These are phyloP conservation scores for Phaethornis superciliosus DNA, from an alignment of 2,113 vertebrate genomes.

Conservation along the genomic window DNA sequence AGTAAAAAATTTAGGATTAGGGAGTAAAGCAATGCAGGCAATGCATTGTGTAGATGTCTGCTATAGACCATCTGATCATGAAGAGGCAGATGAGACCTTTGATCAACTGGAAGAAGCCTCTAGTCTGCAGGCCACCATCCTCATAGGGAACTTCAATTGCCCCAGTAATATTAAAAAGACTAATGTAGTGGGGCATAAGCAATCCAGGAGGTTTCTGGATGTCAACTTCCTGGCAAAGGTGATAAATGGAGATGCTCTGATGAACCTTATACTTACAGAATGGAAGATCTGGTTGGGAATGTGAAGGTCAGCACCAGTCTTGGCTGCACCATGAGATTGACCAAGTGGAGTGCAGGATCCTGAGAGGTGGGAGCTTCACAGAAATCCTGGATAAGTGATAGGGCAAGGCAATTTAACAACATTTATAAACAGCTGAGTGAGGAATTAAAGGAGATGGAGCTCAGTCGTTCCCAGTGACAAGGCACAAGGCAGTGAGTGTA, in stretches of 20 bases:
- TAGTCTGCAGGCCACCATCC: not conserved
- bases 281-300: not conserved
- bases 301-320: not conserved
- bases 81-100: not conserved
- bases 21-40: not conserved
- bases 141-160: not conserved
- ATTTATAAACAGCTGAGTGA: not conserved
- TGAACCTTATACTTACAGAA: not conserved
- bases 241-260: not conserved
- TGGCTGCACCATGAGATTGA: not conserved
- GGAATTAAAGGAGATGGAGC: not conserved
- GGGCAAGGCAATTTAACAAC: not conserved
- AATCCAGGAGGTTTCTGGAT: not conserved
- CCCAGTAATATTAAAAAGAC: not conserved
- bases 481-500: not conserved
- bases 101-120: not conserved
- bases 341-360: not conserved
- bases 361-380: not conserved
- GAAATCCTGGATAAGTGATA: not conserved
- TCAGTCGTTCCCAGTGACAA: not conserved
- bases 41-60: not conserved
- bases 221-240: not conserved
- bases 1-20: not conserved
- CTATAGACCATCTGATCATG: accelerated
- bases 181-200: not conserved